These are phyloP conservation scores for Pituophis catenifer DNA, from an alignment of 2,113 vertebrate genomes.

Conservation along the genomic window DNA sequence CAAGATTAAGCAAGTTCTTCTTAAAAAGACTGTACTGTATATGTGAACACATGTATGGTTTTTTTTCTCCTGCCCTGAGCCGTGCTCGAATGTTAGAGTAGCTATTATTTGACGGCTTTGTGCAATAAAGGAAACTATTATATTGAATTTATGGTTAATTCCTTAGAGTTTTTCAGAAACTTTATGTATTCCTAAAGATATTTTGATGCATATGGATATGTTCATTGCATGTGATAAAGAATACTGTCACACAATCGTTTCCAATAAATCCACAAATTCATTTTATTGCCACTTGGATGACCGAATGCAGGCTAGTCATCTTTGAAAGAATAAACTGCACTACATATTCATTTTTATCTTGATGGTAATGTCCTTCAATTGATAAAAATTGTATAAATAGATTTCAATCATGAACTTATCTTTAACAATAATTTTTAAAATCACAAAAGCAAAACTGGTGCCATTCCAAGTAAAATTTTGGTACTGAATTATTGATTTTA, in stretches of 20 bases:
- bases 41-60: neutral
- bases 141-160: neutral
- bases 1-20: constrained; percentile 21
- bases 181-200: neutral
- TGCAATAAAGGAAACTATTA: neutral
- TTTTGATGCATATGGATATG: neutral
- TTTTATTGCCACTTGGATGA: neutral
- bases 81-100: constrained; percentile 11
- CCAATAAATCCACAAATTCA: neutral
- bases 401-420: neutral
- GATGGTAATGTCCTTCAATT: neutral
- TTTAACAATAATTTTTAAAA: neutral
- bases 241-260: neutral
- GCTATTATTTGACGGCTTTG: neutral
- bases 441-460: constrained; percentile 1
- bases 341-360: neutral
- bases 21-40: neutral
- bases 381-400: rapidly evolving
- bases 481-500: neutral
- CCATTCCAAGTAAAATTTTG: neutral
- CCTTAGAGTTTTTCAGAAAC: neutral
- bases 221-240: constrained; percentile 6
- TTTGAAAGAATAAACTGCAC: constrained; percentile 23
- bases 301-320: neutral
- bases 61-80: neutral